A percentile compares a stretch with the other conserved stretches of the same genome.
Evolutionary conservation across 2,797 vertebrate genomes (phyloP).

Genomic region (Thripadectes ignobilis): DNA sequence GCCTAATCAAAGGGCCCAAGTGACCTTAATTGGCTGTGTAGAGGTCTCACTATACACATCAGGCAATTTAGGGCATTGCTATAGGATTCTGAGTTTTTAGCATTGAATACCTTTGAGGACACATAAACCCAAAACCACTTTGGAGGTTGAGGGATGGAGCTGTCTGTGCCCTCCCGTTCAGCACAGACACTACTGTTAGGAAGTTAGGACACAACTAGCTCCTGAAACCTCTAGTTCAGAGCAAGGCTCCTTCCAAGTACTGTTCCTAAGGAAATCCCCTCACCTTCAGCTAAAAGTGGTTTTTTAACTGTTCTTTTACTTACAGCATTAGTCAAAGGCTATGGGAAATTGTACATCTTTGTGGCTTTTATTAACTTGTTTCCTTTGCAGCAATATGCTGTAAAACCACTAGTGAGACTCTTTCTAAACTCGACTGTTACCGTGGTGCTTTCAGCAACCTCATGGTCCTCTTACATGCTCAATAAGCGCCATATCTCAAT

Average conservation of each 20-base stretch:
- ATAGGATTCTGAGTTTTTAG: neutral
- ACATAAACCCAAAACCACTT: neutral
- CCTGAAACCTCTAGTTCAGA: neutral
- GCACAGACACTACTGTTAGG: neutral
- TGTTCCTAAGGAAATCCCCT: constrained; percentile 46
- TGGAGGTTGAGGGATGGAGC: neutral
- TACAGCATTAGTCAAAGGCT: constrained; percentile 34
- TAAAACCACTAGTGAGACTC: constrained; percentile 30
- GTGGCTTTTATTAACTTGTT: constrained; percentile 45
- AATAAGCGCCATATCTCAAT: neutral
- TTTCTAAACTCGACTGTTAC: neutral
- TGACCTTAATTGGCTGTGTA: neutral
- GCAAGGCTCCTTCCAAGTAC: neutral
- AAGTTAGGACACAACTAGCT: neutral
- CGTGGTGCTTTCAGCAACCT: neutral
- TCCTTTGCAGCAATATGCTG: constrained; percentile 4
- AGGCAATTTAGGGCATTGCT: neutral
- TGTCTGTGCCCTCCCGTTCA: neutral
- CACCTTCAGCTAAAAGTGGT: neutral
- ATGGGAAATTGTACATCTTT: constrained; percentile 27
- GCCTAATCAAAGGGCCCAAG: neutral
- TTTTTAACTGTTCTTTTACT: neutral
- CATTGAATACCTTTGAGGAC: neutral
- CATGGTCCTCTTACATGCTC: neutral
- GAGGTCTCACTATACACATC: neutral